Evolutionary conservation across 2,113 vertebrate genomes (phyloP), one percentile per base, ranked within the genome.

Genomic region (Paedocypris sp.): DNA sequence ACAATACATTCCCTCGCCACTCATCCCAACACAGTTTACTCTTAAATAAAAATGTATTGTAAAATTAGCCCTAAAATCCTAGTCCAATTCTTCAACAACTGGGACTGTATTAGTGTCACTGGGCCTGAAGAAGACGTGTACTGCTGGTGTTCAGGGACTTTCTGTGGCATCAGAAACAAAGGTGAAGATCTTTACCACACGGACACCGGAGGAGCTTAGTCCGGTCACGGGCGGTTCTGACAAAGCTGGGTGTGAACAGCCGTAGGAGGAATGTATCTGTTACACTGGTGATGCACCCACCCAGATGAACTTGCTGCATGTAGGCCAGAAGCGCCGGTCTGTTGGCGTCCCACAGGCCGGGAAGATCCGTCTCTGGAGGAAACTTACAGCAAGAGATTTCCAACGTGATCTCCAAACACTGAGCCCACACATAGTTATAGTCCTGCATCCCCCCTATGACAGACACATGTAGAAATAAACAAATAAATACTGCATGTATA

Each of bases 301-400:
- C 95, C 73, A 97, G 77, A 75, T 99, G 95, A 16, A 91, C 87
- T 81, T 95, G 91, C 54, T 86, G 86, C 42, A 99, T 89, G 18
- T 87, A 97, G 46, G 87, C 83, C 1, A 94, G 76, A 59, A 98
- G 74, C 1, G 94, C 82, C 20, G 71, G 73, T 62, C 73, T 88
- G 82, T 97, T 97, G 19, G 88, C 83, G 2, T 39, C 72, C 95
- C 95, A 99, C 65, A 89, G 83, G 12, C 61, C 56, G 11, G 82
- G 79, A 62, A 99, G 88, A 20, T 88, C 61, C 0, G 63, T 9
- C 51, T 41, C 75, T 1, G 82, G 81, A 73, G 95, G 95, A 42
- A 86, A 97, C 86, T 95, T 95, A 53, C 93, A 98, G 80, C 95
- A 98, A 0, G 93, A 97, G 62, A 99, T 29, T 49, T 98, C 95